Evolutionary conservation across 2,888 invertebrate genomes (phyloP), one percentile per base, ranked within the genome.

Genomic region (Drosophila subsilvestris): DNA sequence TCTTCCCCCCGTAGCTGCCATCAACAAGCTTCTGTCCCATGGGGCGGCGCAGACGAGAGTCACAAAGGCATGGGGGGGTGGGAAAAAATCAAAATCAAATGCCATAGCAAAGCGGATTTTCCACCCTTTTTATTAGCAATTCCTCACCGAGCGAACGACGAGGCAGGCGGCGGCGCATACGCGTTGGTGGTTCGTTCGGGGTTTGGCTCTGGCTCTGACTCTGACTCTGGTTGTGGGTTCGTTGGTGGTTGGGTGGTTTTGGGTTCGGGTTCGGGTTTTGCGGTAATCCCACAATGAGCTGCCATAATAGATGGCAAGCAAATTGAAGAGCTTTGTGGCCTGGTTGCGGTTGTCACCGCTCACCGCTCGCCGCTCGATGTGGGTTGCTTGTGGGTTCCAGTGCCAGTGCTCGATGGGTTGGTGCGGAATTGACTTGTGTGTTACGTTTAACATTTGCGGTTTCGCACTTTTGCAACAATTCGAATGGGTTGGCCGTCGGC

Each of bases 391-490:
- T 54, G 56, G 61, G 32, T 49, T 43, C 37, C 7, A n/a, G 37
- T 54, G 53, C 37, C 7, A n/a, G 37, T 54, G 53, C 22, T 50
- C 47, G 63, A 74, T 66, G 78, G 75, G 74, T 57, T 37, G 37
- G 37, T 67, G 66, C 58, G 76, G 83, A 75, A 86, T 90, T 90
- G 89, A 90, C 90, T 91, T 88, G 79, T 85, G 88, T 83, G 89
- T 85, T 86, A 79, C 85, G 89, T 82, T 91, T 91, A 90, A 89
- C 89, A 91, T 90, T 90, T 90, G 90, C 80, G 91, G 91, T 90
- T 91, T 90, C 84, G 84, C 91, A 91, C 90, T 90, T 90, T 89
- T 87, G 81, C 88, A 84, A 75, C 90, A 88, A 86, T 88, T 81
- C 75, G 61, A 70, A 60, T 60, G 48, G 49, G 47, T 59, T 63